Evolutionary conservation across 2,888 invertebrate species (phyloP), one percentile per base, ranked within the genome.

Genomic region (Caenorhabditis sp.): DNA sequence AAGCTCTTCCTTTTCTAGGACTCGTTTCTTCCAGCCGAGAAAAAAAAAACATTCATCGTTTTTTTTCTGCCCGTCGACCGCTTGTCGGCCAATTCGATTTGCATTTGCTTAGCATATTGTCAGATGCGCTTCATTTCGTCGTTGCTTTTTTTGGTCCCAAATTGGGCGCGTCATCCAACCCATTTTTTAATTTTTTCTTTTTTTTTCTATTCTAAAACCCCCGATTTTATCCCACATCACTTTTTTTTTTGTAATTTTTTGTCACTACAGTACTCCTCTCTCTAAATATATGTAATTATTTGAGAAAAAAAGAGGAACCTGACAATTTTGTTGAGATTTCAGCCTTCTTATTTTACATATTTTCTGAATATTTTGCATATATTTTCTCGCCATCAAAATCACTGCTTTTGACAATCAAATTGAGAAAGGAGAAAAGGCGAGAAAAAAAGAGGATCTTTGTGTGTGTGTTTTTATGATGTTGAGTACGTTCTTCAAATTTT

Each of bases 401-500:
- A 17, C 43, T 43, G 43, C 43, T 10, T 43, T 43, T 14, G 43
- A 43, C 43, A 43, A 43, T 43, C 43, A 43, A 43, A 43, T 43
- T 43, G 43, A 43, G 43, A 6, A 43, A 10, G n/a, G n/a, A n/a
- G 43, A 43, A 43, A 43, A 43, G 31, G 31, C 31, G 31, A 31
- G 31, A 43, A 43, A 43, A 17, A 43, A 43, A 5, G 17, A 17
- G 14, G 12, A 3, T 43, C 14, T 43, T 43, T 43, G 36, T 36
- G 36, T 43, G 43, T 43, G 17, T 43, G 43, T 43, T 43, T 43
- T 26, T 26, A 55, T 27, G 55, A 17, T 26, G 55, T 26, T 17
- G 27, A 55, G 27, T 27, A 55, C 55, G 24, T 55, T 55, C 26
- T 26, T 27, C 55, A 55, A 55, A 10, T 55, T 55, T 10, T 6